Base-by-base conservation (phyloP, 2,888 invertebrate species). In the Erannis defoliaria region DNA sequence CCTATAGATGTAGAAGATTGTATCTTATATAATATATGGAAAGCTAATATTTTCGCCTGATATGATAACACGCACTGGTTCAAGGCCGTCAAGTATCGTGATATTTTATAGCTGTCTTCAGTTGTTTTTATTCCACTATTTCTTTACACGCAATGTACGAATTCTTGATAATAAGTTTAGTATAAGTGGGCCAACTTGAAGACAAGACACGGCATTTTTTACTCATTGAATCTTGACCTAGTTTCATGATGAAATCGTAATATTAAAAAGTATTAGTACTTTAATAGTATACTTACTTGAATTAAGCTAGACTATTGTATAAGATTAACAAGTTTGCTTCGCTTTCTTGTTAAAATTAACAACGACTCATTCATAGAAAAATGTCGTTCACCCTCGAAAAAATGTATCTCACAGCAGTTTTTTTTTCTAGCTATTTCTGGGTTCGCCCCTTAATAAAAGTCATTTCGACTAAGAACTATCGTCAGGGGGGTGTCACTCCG, bases 31-130 rank as follows among this genome's bases (percentile, higher is more conserved):
- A n/a, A n/a, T 26, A 56, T 64, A 72, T 71, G 45, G 62, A 51
- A 68, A 66, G 59, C 61, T 66, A 64, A 62, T 67, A 64, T 69
- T 72, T 74, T 71, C 71, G 66, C 74, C 62, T 64, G 69, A 73
- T 77, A 78, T 67, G 71, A 66, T 78, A 81, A 73, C 77, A 75
- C 72, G 75, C 76, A 73, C 71, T 53, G 65, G 79, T 79, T 78
- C 81, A 81, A 70, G 79, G 80, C 54, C 71, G 66, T 12, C 14
- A 61, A 67, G 56, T 66, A 73, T 69, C 40, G 55, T 57, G 53
- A 53, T 59, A 45, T 55, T 65, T 67, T 62, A 64, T 55, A 33
- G 43, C 26, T 5, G 58, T 58, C 63, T 59, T 56, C 60, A 51
- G 42, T 55, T 54, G 43, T 62, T 55, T 64, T 65, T 56, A 58